Conservation (phyloP, 2,113 vertebrate genomes). For the Procapra przewalskii region DNA sequence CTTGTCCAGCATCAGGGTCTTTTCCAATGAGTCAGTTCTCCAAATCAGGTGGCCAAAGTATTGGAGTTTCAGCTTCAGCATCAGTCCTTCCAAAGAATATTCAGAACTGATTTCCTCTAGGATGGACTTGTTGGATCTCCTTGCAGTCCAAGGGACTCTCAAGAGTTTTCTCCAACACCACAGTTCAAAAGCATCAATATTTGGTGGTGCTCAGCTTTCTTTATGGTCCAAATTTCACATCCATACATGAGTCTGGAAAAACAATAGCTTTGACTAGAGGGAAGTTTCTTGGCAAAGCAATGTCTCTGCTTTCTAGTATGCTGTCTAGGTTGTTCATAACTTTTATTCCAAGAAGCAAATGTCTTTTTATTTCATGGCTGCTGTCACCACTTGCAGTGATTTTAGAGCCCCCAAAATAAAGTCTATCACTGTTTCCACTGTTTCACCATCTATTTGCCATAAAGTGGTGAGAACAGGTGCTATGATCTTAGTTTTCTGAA, state of each 20-base stretch:
- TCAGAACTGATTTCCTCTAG: background rate
- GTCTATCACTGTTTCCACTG: background rate
- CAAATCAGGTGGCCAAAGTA: background rate
- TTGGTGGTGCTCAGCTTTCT: background rate
- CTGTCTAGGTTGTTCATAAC: background rate
- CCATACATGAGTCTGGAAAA: background rate
- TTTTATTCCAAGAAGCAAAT: background rate
- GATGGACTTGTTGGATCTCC: background rate
- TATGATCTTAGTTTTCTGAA: background rate
- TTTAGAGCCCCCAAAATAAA: background rate
- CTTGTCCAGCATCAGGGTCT: background rate
- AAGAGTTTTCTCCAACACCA: background rate
- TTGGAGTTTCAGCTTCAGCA: background rate
- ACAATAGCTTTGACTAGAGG: background rate
- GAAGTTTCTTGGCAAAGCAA: background rate
- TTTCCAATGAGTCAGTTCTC: background rate
- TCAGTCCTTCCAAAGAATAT: background rate
- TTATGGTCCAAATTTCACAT: background rate
- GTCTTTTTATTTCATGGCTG: background rate
- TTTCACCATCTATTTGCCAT: background rate
- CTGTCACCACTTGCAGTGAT: background rate
- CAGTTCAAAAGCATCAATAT: background rate
- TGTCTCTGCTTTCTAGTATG: background rate
- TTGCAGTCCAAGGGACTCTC: background rate
- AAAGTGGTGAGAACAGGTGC: background rate